Base-by-base conservation (phyloP, 2,888 invertebrate genomes). In the Ametastegia equiseti region DNA sequence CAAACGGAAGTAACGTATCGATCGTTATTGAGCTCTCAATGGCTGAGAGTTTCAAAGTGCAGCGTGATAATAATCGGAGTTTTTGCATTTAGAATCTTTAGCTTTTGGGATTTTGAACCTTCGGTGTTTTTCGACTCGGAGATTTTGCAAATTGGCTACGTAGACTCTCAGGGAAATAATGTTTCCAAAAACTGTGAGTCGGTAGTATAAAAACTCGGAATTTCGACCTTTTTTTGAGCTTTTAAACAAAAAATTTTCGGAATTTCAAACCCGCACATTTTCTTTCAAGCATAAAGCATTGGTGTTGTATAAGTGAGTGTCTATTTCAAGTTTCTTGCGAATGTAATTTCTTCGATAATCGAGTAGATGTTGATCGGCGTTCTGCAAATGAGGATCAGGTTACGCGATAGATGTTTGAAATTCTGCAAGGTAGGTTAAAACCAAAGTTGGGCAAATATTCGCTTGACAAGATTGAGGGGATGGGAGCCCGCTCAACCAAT, bases 371-470 rank as follows among this genome's bases (percentile, higher is more conserved):
- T 39, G 67, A 67, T 67, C 67, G 11, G 23, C 67, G 9, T 67
- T 67, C 39, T 67, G 23, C 67, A 36, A 67, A 67, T 67, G n/a
- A 67, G 39, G 39, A 67, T 67, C 67, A 19, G 36, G 39, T 39
- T 67, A 39, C 39, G 9, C 9, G 67, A 67, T 67, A 39, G 19
- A 36, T n/a, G 30, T 47, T 45, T 6, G 23, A 47, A 71, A 71
- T 71, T 71, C 30, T 15, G 45, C 15, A 19, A 42, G 39, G 7
- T 33, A 13, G n/a, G 36, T 67, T 27, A 71, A 71, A 47, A 47
- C 47, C 47, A 71, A 71, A 42, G 71, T 47, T 71, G 27, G n/a
- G 23, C 7, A 71, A 71, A 45, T 71, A 71, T 71, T 45, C 27
- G n/a, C 47, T 30, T 39, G 5, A 47, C 36, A n/a, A n/a, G n/a